Evolutionary conservation across 2,888 invertebrate species (phyloP).

Genomic region (Molanna angustata): DNA sequence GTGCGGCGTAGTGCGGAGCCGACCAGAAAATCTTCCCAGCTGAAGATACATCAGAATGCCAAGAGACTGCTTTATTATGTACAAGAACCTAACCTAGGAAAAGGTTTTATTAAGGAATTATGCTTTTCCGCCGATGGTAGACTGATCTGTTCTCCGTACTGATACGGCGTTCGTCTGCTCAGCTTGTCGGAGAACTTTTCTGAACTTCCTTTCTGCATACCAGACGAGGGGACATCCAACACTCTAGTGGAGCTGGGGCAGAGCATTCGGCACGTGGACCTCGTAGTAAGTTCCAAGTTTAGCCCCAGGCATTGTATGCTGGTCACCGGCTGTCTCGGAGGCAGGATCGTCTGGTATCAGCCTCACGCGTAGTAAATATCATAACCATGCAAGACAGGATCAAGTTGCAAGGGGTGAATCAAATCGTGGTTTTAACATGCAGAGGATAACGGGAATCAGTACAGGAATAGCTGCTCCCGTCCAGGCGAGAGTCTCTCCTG

Average conservation of each 20-base stretch:
- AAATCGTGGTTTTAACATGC: constrained; percentile 54
- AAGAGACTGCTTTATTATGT: constrained; percentile 79
- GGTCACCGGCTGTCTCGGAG: constrained; percentile 87
- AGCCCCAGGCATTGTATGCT: constrained; percentile 82
- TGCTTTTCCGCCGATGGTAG: constrained; percentile 90
- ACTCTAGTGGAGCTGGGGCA: constrained; percentile 60
- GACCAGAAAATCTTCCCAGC: no score
- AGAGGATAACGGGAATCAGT: constrained; percentile 52
- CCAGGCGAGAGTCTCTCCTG: constrained; percentile 16
- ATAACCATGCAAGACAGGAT: no score
- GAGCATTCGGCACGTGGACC: constrained; percentile 74
- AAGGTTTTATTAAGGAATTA: constrained; percentile 87
- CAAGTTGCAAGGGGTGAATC: constrained; percentile 52
- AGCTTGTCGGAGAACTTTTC: constrained; percentile 75
- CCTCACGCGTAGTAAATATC: constrained; percentile 57
- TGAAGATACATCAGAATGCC: constrained; percentile 68
- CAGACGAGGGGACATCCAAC: constrained; percentile 44
- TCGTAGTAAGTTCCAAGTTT: constrained; percentile 87
- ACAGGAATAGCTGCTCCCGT: constrained; percentile 48
- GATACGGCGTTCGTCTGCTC: constrained; percentile 80
- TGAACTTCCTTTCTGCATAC: constrained; percentile 71
- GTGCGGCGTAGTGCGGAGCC: no score
- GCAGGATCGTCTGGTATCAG: constrained; percentile 87
- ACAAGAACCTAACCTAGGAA: constrained; percentile 84
- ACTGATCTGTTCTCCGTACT: constrained; percentile 86